These are phyloP conservation scores for Gymnocephalus cernua DNA, from an alignment of 2,113 vertebrate genomes.

Conservation along the genomic window DNA sequence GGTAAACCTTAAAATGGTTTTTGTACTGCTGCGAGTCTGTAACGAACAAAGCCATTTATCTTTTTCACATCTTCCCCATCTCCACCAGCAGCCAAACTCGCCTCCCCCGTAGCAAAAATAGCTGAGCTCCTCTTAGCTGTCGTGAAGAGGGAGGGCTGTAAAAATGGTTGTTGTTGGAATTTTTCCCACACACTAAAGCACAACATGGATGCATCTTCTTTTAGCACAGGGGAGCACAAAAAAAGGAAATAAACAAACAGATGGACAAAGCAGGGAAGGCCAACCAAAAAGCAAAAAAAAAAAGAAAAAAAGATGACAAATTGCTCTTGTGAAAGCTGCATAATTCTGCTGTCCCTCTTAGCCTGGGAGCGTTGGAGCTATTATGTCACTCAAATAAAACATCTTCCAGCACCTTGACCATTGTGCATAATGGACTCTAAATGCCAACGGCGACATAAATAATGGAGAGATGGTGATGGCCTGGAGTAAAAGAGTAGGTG, in stretches of 20 bases:
- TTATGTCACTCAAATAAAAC: constrained; percentile 69
- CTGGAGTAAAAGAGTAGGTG: constrained; percentile 12
- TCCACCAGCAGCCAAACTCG: constrained; percentile 64
- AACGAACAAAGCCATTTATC: constrained; percentile 73
- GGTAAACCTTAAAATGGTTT: constrained; percentile 59
- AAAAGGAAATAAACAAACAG: constrained; percentile 42
- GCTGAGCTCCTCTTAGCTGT: constrained; percentile 63
- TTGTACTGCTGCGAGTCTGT: constrained; percentile 40
- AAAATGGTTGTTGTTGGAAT: constrained; percentile 67
- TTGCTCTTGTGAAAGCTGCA: constrained; percentile 57
- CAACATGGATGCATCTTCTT: constrained; percentile 71
- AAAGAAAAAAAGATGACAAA: constrained; percentile 58
- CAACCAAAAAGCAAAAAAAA: constrained; percentile 23
- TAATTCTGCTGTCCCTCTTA: constrained; percentile 61
- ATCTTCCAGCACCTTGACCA: constrained; percentile 58
- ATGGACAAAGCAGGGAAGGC: constrained; percentile 47
- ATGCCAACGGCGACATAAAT: constrained; percentile 54
- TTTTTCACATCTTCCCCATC: constrained; percentile 56
- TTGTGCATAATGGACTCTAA: constrained; percentile 53
- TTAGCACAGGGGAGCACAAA: constrained; percentile 42
- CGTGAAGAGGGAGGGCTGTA: constrained; percentile 56
- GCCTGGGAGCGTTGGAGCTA: constrained; percentile 47
- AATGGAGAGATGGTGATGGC: constrained; percentile 23
- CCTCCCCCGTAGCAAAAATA: constrained; percentile 70
- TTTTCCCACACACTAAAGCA: constrained; percentile 65